A percentile compares a stretch with the other conserved stretches of the same genome.
Conservation (phyloP, 1,140 invertebrate genomes). For the Drosophila bifasciata region DNA sequence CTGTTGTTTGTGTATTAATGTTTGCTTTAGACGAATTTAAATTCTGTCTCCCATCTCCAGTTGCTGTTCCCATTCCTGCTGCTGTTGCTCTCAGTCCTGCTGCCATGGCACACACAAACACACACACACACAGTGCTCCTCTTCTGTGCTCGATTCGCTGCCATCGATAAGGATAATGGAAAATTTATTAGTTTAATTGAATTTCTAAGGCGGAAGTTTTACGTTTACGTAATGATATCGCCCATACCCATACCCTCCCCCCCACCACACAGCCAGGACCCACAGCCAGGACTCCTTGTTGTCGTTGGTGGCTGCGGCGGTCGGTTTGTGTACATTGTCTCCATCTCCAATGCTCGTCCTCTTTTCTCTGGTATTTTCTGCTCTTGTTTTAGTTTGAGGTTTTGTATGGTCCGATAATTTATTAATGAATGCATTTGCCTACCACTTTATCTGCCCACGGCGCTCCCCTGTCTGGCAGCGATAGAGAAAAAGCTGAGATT, state of each 20-base stretch:
- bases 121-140: not conserved
- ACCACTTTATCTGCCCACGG: slow-evolving; percentile 32
- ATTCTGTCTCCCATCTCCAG: slow-evolving; percentile 44
- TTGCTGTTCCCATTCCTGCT: not conserved
- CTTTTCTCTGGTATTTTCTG: slow-evolving; percentile 12
- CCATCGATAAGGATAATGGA: slow-evolving; percentile 84
- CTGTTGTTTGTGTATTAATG: slow-evolving; percentile 48
- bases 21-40: slow-evolving; percentile 76
- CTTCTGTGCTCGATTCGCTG: slow-evolving; percentile 48
- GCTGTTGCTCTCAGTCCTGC: slow-evolving; percentile 1
- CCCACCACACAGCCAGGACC: not conserved
- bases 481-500: not conserved
- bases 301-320: slow-evolving; percentile 52
- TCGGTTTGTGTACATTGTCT: slow-evolving; percentile 65
- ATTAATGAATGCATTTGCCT: slow-evolving; percentile 80
- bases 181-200: slow-evolving; percentile 84
- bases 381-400: slow-evolving; percentile 67
- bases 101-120: slow-evolving; percentile 4
- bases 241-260: not conserved
- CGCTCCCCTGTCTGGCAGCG: not conserved
- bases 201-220: slow-evolving; percentile 83
- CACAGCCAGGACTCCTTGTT: slow-evolving; percentile 44
- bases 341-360: not conserved
- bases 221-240: slow-evolving; percentile 81
- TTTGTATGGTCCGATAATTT: slow-evolving; percentile 69